Evolutionary conservation across 1,140 invertebrate genomes (phyloP), one percentile per base, ranked within the genome.

Genomic region (Macrocentrus cingulum): DNA sequence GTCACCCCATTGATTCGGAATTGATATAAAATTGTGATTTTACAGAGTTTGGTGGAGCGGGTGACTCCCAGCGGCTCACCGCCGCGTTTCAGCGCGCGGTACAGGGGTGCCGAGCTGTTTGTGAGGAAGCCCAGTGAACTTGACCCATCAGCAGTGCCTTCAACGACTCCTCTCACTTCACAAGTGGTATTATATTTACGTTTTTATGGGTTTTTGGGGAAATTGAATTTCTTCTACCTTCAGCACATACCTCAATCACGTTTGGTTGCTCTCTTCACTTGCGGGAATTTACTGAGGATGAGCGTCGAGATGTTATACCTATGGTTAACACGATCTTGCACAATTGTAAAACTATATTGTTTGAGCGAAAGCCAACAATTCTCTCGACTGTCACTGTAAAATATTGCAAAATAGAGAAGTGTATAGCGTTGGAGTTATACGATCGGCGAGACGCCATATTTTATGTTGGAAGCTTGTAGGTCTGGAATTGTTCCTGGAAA

Each of bases 31-130:
- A 34, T 42, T 36, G 50, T 25, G 16, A n/a, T 56, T 19, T 5
- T 3, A 39, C 42, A 80, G 77, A 78, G 76, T 69, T 75, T 74
- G n/a, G 66, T 62, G 9, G 61, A 56, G 32, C 66, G 77, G 22
- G 63, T 71, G 34, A 80, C 72, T 11, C 74, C 78, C 13, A 80
- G 57, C 25, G 76, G 76, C 56, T 62, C 66, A 9, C 65, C 73
- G 1, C 72, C 76, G 2, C 71, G 70, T 50, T 78, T 79, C 44
- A 77, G 75, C 16, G 78, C 78, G 3, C 72, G 76, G 62, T 79
- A 79, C 55, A 75, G 71, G 46, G 77, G 76, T 20, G 73, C 74
- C 8, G 78, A 80, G 62, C 64, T 79, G 5, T 70, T 77, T 50
- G 66, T 79, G 5, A 70, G 70, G 55, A 74, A 62, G 51, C 74